phyloP scores from a whole-genome alignment of 2,797 vertebrate species.

The Graptemys geographica region DNA sequence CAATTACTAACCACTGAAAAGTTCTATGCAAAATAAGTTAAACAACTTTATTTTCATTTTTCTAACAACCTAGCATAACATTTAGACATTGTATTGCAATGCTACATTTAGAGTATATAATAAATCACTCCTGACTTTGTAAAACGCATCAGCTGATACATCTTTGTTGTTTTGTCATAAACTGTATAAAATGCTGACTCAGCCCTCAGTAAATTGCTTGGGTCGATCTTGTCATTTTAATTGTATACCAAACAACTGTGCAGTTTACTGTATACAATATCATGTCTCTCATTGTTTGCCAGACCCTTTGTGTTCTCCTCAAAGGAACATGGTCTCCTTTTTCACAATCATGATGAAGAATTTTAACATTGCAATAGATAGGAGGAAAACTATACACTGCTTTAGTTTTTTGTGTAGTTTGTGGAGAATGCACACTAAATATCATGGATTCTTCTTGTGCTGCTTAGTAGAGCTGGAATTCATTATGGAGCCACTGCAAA shows the following conservation, averaged over 20 bases:
- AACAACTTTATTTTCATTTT: constrained; percentile 50
- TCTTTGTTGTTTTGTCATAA: constrained; percentile 56
- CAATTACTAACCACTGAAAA: constrained; percentile 29
- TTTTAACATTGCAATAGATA: not conserved
- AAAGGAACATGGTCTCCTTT: not conserved
- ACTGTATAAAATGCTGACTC: constrained; percentile 33
- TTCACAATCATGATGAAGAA: not conserved
- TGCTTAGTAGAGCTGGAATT: not conserved
- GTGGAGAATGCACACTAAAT: not conserved
- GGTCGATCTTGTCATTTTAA: constrained; percentile 23
- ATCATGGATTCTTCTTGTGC: not conserved
- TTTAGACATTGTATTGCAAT: constrained; percentile 32
- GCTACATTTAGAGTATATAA: constrained; percentile 2
- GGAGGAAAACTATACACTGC: not conserved
- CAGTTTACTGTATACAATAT: not conserved
- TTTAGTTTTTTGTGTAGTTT: not conserved
- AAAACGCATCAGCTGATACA: constrained; percentile 36
- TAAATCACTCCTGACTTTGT: constrained; percentile 46
- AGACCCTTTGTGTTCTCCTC: not conserved
- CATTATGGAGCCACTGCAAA: not conserved
- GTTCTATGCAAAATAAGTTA: constrained; percentile 36
- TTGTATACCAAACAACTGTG: not conserved
- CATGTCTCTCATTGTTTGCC: not conserved
- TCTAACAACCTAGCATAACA: constrained; percentile 61
- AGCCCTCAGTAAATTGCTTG: not conserved